Evolutionary conservation across 2,888 invertebrate species (phyloP).

Genomic region (Argynnis bischoffii): DNA sequence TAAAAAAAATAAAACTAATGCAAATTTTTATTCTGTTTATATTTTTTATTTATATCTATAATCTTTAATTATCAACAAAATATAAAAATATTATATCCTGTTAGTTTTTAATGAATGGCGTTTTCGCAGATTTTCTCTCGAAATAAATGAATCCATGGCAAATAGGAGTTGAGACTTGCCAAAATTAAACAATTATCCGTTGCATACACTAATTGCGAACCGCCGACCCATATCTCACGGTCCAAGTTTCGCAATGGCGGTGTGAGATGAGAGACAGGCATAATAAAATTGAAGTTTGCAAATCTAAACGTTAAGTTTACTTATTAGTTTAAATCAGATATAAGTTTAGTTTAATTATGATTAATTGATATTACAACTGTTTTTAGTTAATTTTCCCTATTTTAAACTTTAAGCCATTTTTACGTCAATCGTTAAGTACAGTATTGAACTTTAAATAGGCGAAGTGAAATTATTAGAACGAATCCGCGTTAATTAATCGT

Average conservation of each 20-base stretch:
- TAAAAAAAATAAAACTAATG: not conserved
- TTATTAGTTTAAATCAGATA: no score
- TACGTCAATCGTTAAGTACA: no score
- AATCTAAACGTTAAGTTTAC: no score
- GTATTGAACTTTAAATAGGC: not conserved
- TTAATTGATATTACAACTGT: no score
- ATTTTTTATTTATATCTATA: no score
- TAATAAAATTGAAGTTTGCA: no score
- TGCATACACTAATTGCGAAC: slow-evolving; percentile 72
- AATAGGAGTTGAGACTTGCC: slow-evolving; percentile 41
- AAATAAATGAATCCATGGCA: slow-evolving; percentile 6
- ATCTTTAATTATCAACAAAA: no score
- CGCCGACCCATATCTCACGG: slow-evolving; percentile 79
- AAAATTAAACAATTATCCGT: slow-evolving; percentile 74
- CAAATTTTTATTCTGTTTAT: not conserved
- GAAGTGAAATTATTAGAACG: not conserved
- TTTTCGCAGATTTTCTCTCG: slow-evolving; percentile 4
- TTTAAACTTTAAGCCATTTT: no score
- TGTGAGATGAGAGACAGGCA: not conserved
- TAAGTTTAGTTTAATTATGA: no score
- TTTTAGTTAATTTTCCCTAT: no score
- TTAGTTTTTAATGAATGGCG: not conserved
- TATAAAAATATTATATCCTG: no score
- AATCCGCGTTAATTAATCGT: not conserved
- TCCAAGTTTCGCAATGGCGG: slow-evolving; percentile 66